Evolutionary conservation across 2,888 invertebrate species (phyloP).

Genomic region (Dryococelus australis): DNA sequence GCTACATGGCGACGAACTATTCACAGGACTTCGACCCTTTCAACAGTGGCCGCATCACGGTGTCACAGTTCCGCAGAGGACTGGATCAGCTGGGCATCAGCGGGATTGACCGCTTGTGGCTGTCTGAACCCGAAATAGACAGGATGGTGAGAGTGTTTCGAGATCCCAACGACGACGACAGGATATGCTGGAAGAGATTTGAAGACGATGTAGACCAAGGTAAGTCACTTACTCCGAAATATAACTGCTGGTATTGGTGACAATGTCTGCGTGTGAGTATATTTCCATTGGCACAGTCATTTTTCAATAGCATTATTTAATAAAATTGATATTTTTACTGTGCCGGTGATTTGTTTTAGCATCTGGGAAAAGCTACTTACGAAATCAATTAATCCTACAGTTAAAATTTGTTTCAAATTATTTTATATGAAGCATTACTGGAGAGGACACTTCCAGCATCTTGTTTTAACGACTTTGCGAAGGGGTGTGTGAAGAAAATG

Average conservation of each 20-base stretch:
- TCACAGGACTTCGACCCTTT: slow-evolving; percentile 72
- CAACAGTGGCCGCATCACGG: slow-evolving; percentile 72
- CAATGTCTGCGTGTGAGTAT: neutral
- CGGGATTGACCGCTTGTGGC: slow-evolving; percentile 62
- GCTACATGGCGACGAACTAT: neutral
- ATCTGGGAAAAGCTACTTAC: too few relatives aligned
- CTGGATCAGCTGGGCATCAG: slow-evolving; percentile 70
- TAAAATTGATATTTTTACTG: too few relatives aligned
- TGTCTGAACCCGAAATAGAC: slow-evolving; percentile 69
- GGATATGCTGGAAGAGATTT: slow-evolving; percentile 78
- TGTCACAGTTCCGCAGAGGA: slow-evolving; percentile 75
- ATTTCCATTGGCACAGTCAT: too few relatives aligned
- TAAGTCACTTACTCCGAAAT: slow-evolving; percentile 50
- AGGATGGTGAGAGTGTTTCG: slow-evolving; percentile 71
- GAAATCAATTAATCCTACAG: too few relatives aligned
- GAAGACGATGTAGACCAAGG: slow-evolving; percentile 81
- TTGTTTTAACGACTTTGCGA: too few relatives aligned
- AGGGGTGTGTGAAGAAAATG: too few relatives aligned
- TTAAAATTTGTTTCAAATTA: too few relatives aligned
- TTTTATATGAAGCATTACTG: too few relatives aligned
- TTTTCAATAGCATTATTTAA: too few relatives aligned
- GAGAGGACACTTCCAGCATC: too few relatives aligned
- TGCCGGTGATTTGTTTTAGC: too few relatives aligned
- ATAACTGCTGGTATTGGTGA: neutral
- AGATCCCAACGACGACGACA: slow-evolving; percentile 73